Evolutionary conservation across 2,888 invertebrate genomes (phyloP).

Genomic region (Cepaea hortensis): DNA sequence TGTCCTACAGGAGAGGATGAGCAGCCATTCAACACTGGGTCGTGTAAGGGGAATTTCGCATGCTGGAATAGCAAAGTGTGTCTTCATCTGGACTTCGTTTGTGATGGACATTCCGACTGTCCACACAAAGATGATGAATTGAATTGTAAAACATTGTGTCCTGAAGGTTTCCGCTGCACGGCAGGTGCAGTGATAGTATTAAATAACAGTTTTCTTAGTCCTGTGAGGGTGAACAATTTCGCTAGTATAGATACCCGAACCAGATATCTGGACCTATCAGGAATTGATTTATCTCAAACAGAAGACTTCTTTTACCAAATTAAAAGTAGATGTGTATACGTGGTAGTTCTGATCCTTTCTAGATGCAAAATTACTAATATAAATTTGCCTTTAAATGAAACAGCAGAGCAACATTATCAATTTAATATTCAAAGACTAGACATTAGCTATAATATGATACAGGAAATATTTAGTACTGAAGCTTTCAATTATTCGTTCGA

Average conservation of each 20-base stretch:
- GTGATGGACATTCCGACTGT: slow-evolving; percentile 9
- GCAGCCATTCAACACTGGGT: no score
- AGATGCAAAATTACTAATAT: background rate
- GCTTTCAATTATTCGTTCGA: background rate
- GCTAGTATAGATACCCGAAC: background rate
- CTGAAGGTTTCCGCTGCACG: slow-evolving; percentile 10
- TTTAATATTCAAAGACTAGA: background rate
- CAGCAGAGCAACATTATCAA: background rate
- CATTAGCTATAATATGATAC: background rate
- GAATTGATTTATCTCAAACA: background rate
- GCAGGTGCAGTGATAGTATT: background rate
- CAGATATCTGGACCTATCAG: background rate
- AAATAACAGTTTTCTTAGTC: background rate
- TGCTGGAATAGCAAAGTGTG: background rate
- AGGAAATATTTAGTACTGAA: background rate
- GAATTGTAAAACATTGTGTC: slow-evolving; percentile 8
- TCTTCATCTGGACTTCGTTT: background rate
- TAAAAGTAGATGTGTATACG: background rate
- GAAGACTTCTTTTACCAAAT: background rate
- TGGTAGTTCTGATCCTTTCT: background rate
- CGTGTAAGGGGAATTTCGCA: background rate
- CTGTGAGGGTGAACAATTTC: background rate
- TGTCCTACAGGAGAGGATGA: slow-evolving; percentile 22
- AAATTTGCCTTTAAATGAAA: background rate
- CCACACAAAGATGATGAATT: slow-evolving; percentile 29